Evolutionary conservation across 2,113 vertebrate genomes (phyloP).

Genomic region (Cynopterus brachyotis): DNA sequence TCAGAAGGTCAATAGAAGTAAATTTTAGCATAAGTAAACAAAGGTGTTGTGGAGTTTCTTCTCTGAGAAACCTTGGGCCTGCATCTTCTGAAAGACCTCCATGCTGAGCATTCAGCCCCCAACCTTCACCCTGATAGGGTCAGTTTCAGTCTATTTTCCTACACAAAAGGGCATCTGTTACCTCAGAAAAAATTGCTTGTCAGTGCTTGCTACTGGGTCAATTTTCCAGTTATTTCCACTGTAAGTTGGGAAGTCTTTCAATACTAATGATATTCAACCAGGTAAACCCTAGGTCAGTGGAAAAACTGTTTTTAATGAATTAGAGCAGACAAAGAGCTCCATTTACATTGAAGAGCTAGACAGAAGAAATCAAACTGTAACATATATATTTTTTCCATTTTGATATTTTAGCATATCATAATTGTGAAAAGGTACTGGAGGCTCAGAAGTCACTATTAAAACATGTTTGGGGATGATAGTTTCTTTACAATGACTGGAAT

Average conservation of each 20-base stretch:
- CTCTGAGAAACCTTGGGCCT: not conserved
- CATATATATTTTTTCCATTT: not conserved
- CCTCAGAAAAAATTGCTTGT: not conserved
- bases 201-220: not conserved
- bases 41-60: not conserved
- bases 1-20: not conserved
- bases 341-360: not conserved
- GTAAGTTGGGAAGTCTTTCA: not conserved
- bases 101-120: not conserved
- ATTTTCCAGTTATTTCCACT: not conserved
- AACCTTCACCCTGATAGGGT: not conserved
- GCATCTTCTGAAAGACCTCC: not conserved
- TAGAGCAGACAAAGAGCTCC: not conserved
- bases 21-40: not conserved
- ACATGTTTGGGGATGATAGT: not conserved
- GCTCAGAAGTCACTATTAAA: not conserved
- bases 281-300: not conserved
- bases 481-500: not conserved
- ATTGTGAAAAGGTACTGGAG: not conserved
- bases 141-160: not conserved
- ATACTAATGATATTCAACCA: not conserved
- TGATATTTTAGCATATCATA: not conserved
- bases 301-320: not conserved
- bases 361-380: not conserved
- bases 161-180: not conserved